Percentiles rank a stretch among this genome's conserved stretches.
phyloP scores from a whole-genome alignment of 2,888 invertebrate genomes.

The Dugesia japonica region DNA sequence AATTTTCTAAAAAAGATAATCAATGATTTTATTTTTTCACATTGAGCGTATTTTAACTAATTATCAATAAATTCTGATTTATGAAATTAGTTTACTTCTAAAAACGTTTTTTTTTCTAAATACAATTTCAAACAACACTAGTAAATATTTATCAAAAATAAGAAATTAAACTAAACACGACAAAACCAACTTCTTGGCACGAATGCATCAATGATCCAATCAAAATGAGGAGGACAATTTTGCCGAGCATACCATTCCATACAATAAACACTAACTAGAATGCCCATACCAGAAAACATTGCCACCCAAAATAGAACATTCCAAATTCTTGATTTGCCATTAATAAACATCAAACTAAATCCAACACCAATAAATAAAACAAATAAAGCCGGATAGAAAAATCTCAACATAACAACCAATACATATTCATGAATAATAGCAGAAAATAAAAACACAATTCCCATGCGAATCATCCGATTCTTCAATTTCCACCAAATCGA shows the following conservation, averaged over 20 bases:
- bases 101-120: no score
- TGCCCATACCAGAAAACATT: slow-evolving; percentile 62
- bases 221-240: slow-evolving; percentile 54
- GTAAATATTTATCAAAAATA: no score
- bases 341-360: slow-evolving; percentile 36
- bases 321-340: slow-evolving; percentile 32
- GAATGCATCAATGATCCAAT: slow-evolving; percentile 49
- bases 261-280: slow-evolving; percentile 61
- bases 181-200: slow-evolving; percentile 52
- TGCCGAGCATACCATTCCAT: slow-evolving; percentile 70
- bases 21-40: no score
- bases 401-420: slow-evolving; percentile 61
- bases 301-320: slow-evolving; percentile 63
- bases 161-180: not conserved
- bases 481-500: slow-evolving; percentile 43
- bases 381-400: slow-evolving; percentile 72
- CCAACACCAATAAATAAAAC: slow-evolving; percentile 62
- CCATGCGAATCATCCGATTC: slow-evolving; percentile 36
- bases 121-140: no score
- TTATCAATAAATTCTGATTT: no score
- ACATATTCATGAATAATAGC: slow-evolving; percentile 75
- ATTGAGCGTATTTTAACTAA: no score
- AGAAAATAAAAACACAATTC: slow-evolving; percentile 61
- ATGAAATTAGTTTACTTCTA: no score
- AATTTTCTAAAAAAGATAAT: no score